phyloP scores from a whole-genome alignment of 2,888 invertebrate species.

The Pachydiplax longipennis region DNA sequence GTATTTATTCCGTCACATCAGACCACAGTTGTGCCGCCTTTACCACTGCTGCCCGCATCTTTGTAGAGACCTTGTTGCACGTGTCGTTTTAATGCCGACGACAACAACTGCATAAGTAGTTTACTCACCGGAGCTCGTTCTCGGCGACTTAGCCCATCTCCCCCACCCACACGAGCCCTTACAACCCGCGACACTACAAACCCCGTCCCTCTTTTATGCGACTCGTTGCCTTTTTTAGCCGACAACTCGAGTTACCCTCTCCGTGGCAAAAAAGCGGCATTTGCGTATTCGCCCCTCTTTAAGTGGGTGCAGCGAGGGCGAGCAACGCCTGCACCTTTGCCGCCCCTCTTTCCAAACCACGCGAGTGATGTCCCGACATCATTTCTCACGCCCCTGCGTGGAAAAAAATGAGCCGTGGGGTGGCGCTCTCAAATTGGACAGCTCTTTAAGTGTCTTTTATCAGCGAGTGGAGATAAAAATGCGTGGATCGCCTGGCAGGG shows the following conservation, averaged over 20 bases:
- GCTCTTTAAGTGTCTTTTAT: too few relatives aligned
- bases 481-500: neutral
- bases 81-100: slow-evolving; percentile 33
- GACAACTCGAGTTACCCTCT: neutral
- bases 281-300: neutral
- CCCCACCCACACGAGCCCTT: slow-evolving; percentile 3
- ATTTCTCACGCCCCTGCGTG: neutral
- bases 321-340: neutral
- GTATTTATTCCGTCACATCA: slow-evolving; percentile 18
- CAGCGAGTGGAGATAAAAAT: neutral
- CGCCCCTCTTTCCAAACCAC: neutral
- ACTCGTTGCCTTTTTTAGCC: neutral
- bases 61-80: slow-evolving; percentile 32
- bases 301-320: neutral
- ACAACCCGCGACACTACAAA: neutral
- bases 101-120: slow-evolving; percentile 41
- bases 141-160: neutral
- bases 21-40: slow-evolving; percentile 9
- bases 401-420: neutral
- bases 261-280: neutral
- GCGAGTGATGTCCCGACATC: neutral
- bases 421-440: too few relatives aligned
- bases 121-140: slow-evolving; percentile 26
- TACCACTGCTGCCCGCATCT: slow-evolving; percentile 35
- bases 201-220: neutral